These are phyloP conservation scores for Tromatobia lineatoria DNA, from an alignment of 2,888 invertebrate species.

Conservation along the genomic window DNA sequence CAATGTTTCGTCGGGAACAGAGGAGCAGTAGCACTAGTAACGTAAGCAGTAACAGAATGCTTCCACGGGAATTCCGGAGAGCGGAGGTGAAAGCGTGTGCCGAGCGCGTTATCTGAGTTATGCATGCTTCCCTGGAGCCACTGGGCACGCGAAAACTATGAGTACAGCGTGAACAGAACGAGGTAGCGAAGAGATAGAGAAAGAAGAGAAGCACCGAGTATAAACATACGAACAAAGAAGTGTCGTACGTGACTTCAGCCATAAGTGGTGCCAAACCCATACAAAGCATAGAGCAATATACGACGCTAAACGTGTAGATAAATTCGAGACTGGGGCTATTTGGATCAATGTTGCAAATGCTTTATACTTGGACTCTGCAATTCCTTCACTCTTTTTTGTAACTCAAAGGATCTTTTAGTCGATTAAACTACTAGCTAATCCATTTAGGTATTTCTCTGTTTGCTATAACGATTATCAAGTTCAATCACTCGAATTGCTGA, in stretches of 20 bases:
- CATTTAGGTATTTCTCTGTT: too few species aligned
- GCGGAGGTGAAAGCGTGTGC: conserved; percentile 14
- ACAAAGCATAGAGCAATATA: not conserved
- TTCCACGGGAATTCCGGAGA: conserved; percentile 47
- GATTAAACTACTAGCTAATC: too few species aligned
- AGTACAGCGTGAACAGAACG: conserved; percentile 43
- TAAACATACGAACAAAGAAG: conserved; percentile 58
- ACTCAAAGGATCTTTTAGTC: too few species aligned
- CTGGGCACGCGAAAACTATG: conserved; percentile 68
- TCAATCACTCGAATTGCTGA: too few species aligned
- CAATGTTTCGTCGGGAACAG: conserved; percentile 27
- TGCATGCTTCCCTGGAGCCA: conserved; percentile 76
- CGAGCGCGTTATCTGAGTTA: conserved; percentile 75
- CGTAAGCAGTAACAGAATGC: conserved; percentile 26
- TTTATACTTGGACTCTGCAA: too few species aligned
- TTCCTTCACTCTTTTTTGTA: too few species aligned
- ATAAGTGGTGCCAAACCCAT: conserved; percentile 6
- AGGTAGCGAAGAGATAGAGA: conserved; percentile 25
- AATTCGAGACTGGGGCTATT: not conserved
- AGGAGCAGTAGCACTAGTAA: conserved; percentile 12
- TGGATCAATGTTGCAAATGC: not conserved
- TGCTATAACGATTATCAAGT: too few species aligned
- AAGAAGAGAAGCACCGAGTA: conserved; percentile 16
- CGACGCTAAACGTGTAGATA: conserved; percentile 14
- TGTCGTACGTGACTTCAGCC: conserved; percentile 44